Percentiles rank a stretch among this genome's conserved stretches.
phyloP scores from a whole-genome alignment of 2,113 vertebrate genomes.

The Theristicus caerulescens region DNA sequence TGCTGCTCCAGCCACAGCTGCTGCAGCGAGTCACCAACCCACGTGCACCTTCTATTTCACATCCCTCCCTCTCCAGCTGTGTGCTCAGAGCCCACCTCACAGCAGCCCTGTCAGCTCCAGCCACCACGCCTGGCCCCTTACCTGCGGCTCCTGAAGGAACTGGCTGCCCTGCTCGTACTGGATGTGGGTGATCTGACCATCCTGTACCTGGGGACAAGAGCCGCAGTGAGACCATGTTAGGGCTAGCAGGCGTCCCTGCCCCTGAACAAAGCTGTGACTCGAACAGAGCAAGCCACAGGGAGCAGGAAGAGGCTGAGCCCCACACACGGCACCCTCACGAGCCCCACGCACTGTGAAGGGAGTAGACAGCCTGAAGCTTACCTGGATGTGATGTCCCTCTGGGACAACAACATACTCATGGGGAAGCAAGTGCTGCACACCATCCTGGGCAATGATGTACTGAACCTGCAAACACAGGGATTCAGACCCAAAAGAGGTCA shows the following conservation, averaged over 20 bases:
- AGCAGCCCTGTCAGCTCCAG: neutral
- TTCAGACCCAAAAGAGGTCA: neutral
- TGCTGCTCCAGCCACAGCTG: neutral
- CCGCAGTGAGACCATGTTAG: rapidly evolving
- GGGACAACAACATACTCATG: constrained; percentile 95
- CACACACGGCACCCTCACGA: rapidly evolving
- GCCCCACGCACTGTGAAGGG: rapidly evolving
- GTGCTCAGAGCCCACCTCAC: neutral
- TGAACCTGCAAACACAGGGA: constrained; percentile 80
- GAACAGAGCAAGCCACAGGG: neutral
- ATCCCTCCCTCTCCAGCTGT: neutral
- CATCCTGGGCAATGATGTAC: constrained; percentile 96
- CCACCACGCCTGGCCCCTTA: neutral
- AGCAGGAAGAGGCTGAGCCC: neutral
- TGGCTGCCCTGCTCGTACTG: constrained; percentile 90
- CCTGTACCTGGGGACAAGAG: constrained; percentile 81
- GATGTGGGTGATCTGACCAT: constrained; percentile 93
- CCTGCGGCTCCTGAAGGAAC: constrained; percentile 90
- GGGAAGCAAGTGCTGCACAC: constrained; percentile 90
- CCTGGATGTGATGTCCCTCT: constrained; percentile 96
- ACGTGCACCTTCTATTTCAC: neutral
- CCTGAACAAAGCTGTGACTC: neutral
- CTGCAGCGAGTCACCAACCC: neutral
- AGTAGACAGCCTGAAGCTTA: constrained; percentile 20
- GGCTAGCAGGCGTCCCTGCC: rapidly evolving